phyloP scores from a whole-genome alignment of 2,113 vertebrate genomes.

The Capra hircus region DNA sequence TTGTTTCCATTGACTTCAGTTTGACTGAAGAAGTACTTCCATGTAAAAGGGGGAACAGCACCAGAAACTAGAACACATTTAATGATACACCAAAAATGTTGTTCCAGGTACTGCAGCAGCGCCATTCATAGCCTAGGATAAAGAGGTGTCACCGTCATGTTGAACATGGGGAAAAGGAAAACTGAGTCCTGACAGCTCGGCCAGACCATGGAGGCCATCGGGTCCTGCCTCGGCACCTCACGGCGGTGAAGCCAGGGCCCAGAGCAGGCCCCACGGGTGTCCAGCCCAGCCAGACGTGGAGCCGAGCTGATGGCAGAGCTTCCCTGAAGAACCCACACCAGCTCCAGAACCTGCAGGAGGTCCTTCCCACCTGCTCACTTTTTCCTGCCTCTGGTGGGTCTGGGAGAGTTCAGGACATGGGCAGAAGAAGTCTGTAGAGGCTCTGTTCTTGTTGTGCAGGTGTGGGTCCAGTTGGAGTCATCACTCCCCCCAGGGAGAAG shows the following conservation, averaged over 20 bases:
- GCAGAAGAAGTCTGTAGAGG: background rate
- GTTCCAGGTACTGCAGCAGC: background rate
- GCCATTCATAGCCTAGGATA: background rate
- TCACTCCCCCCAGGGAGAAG: background rate
- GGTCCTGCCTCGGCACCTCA: background rate
- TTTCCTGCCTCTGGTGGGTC: background rate
- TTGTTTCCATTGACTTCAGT: background rate
- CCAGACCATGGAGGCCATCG: background rate
- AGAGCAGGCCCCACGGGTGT: background rate
- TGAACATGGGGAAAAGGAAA: background rate
- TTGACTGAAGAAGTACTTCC: background rate
- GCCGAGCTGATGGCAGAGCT: background rate
- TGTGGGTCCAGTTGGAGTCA: background rate
- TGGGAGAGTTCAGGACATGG: background rate
- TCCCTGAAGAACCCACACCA: background rate
- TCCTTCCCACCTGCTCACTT: fast-evolving
- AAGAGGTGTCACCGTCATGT: background rate
- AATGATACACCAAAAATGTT: background rate
- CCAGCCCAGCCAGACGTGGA: background rate
- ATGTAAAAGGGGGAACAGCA: background rate
- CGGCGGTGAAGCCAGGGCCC: background rate
- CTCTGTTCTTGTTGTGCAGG: background rate
- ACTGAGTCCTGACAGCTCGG: background rate
- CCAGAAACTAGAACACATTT: background rate
- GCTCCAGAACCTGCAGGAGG: background rate